Evolutionary conservation across 2,113 vertebrate genomes (phyloP).

Genomic region (Macquaria australasica): DNA sequence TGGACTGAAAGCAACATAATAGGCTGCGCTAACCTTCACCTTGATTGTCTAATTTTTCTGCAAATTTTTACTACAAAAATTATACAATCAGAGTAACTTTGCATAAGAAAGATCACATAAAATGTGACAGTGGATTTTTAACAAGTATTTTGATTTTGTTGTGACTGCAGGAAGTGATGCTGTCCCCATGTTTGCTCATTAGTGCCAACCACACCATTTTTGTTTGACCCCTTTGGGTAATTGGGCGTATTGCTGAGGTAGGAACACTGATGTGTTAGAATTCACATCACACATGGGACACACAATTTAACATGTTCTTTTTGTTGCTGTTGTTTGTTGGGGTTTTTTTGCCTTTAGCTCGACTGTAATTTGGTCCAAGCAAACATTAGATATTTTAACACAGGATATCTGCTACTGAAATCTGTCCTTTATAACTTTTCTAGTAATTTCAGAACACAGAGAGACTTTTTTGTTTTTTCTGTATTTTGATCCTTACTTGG

Average conservation of each 20-base stretch:
- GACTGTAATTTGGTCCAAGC: not conserved
- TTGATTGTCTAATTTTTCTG: not conserved
- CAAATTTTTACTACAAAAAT: not conserved
- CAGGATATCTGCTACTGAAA: not conserved
- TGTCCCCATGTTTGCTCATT: constrained; percentile 1
- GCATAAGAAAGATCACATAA: not conserved
- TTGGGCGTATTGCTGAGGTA: not conserved
- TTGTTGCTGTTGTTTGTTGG: too few species aligned
- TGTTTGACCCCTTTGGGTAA: not conserved
- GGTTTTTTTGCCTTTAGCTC: not conserved
- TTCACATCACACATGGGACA: constrained; percentile 2
- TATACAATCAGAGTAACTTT: not conserved
- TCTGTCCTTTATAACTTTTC: not conserved
- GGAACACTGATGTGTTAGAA: not conserved
- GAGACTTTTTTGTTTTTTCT: not conserved
- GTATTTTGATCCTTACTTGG: not conserved
- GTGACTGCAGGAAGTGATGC: not conserved
- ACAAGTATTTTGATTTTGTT: not conserved
- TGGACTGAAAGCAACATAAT: not conserved
- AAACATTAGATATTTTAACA: not conserved
- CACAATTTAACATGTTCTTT: not conserved
- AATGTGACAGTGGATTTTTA: not conserved
- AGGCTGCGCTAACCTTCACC: not conserved
- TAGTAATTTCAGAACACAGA: not conserved
- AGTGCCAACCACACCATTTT: not conserved